Conservation (phyloP, 2,113 vertebrate species). For the Psilopsiagon aurifrons region DNA sequence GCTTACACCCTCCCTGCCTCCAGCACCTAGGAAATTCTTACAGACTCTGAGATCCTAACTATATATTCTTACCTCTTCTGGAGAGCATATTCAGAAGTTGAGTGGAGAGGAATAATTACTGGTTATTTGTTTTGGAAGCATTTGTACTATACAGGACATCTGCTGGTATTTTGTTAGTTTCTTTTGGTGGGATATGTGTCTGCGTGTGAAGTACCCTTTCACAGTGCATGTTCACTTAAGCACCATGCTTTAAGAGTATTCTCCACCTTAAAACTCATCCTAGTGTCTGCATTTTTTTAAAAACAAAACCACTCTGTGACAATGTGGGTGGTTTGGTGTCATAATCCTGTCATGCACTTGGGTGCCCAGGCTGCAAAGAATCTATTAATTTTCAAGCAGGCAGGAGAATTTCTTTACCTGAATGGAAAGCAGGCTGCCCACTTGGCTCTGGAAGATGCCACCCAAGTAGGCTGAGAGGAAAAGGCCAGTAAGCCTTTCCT, state of each 20-base stretch:
- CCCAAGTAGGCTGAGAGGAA: conserved; percentile 45
- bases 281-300: not conserved
- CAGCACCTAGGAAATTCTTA: not conserved
- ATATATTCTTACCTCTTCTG: not conserved
- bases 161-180: not conserved
- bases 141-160: not conserved
- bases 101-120: not conserved
- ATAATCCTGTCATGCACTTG: conserved; percentile 70
- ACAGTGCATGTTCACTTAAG: not conserved
- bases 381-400: conserved; percentile 19
- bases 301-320: not conserved
- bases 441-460: conserved; percentile 24
- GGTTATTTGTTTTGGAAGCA: not conserved
- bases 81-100: not conserved
- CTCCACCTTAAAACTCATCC: conserved; percentile 11
- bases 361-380: conserved; percentile 56
- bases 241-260: not conserved
- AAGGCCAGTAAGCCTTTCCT: not conserved
- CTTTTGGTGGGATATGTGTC: not conserved
- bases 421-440: conserved; percentile 31
- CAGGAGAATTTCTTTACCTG: conserved; percentile 58
- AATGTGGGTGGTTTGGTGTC: conserved; percentile 53
- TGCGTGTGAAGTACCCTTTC: not conserved
- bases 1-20: not conserved
- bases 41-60: not conserved